Evolutionary conservation across 1,140 invertebrate species (phyloP).

Genomic region (Spodoptera frugiperda): DNA sequence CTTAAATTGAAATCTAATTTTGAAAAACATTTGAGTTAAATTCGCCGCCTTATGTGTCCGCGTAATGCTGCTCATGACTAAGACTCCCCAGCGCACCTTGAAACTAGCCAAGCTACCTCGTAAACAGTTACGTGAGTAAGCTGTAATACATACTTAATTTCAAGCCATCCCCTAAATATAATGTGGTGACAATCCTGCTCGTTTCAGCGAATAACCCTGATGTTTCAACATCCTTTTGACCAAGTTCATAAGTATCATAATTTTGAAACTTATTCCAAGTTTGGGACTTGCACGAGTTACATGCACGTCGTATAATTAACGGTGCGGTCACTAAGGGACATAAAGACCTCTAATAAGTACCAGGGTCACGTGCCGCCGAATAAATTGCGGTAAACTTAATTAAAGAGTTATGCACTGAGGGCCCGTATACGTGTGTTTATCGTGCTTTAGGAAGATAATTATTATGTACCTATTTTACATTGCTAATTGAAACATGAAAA

Average conservation of each 20-base stretch:
- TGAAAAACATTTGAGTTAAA: too few species aligned
- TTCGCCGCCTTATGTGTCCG: too few species aligned
- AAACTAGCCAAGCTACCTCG: too few species aligned
- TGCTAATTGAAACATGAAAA: not conserved
- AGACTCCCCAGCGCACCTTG: too few species aligned
- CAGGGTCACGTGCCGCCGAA: slow-evolving; percentile 69
- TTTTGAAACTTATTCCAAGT: slow-evolving; percentile 15
- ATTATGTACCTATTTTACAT: slow-evolving; percentile 13
- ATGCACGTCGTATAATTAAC: slow-evolving; percentile 38
- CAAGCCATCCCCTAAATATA: too few species aligned
- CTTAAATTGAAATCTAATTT: too few species aligned
- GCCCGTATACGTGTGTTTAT: slow-evolving; percentile 32
- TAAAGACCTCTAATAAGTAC: slow-evolving; percentile 51
- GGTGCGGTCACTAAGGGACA: slow-evolving; percentile 32
- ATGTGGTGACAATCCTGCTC: too few species aligned
- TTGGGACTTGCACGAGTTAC: slow-evolving; percentile 25
- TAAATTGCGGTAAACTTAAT: slow-evolving; percentile 74
- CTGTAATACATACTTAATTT: too few species aligned
- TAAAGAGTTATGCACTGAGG: slow-evolving; percentile 49
- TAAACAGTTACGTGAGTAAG: too few species aligned
- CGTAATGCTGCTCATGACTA: too few species aligned
- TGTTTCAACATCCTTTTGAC: too few species aligned
- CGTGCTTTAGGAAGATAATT: slow-evolving; percentile 21
- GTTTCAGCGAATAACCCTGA: too few species aligned
- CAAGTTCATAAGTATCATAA: slow-evolving; percentile 9